Evolutionary conservation across 2,888 invertebrate genomes (phyloP), one percentile per base, ranked within the genome.

Genomic region (Strigamia crassipes): DNA sequence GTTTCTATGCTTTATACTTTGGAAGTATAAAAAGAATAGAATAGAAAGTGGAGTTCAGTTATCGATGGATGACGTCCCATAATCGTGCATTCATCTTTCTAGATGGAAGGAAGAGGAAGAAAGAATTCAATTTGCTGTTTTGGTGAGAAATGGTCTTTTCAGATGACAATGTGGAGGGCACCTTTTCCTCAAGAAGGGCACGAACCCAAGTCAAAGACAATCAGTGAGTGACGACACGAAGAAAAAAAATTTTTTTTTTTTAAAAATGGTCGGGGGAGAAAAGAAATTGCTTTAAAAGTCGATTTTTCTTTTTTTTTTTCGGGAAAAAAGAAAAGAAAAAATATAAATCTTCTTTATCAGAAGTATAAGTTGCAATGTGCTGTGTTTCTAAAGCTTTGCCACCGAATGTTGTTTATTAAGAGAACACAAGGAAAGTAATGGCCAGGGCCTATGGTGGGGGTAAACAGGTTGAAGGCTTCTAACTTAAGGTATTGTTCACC

Each of bases 41-140:
- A 18, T 9, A 27, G 66, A 13, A 27, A 66, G 23, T 15, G 10
- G 66, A 66, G 27, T 27, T 66, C 66, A 66, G 51, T 27, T 66
- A 66, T 66, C 66, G 66, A 66, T 66, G 66, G 66, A 31, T 66
- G 66, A 66, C 66, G 66, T 66, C 66, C 31, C 23, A 66, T 31
- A 66, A 66, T 66, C 66, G 66, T 66, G 66, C 66, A 66, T 66
- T 66, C 66, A 66, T 66, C 66, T 66, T 66, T 66, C 23, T 66
- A 66, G 23, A 66, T 66, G 66, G 66, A 66, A 66, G 66, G 66
- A 66, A 66, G 66, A n/a, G n/a, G n/a, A n/a, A n/a, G n/a, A 66
- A 66, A 66, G 66, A 66, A 66, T 66, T 66, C 66, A 66, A 66
- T 66, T 66, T 66, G 66, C 66, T 66, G 27, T 66, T 66, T 34